Conservation (phyloP, 2,888 invertebrate species). For the Euphydryas editha region DNA sequence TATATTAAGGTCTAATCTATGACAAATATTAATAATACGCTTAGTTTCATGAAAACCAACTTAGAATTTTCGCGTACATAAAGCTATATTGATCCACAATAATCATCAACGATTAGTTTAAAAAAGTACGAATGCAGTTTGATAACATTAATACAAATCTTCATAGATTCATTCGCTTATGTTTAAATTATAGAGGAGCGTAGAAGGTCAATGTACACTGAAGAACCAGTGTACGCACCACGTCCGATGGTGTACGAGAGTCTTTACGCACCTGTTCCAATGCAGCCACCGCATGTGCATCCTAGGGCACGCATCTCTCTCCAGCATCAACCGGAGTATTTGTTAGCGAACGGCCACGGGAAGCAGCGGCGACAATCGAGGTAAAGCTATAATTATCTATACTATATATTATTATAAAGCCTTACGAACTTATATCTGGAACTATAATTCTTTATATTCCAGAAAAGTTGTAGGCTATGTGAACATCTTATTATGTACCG, state of each 20-base stretch:
- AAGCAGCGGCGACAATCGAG: conserved; percentile 72
- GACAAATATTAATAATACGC: no score
- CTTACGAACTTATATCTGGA: no score
- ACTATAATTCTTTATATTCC: no score
- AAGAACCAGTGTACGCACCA: conserved; percentile 69
- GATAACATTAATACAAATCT: no score
- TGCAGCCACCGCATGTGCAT: conserved; percentile 64
- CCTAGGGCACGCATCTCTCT: conserved; percentile 68
- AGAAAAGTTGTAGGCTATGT: no score
- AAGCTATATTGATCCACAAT: no score
- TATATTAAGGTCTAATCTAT: no score
- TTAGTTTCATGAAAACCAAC: no score
- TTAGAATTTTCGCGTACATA: no score
- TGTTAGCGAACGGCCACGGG: conserved; percentile 62
- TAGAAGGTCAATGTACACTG: conserved; percentile 71
- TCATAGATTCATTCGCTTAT: conserved; percentile 1
- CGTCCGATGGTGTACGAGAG: conserved; percentile 74
- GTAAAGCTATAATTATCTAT: conserved; percentile 45
- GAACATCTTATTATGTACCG: no score
- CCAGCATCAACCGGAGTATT: conserved; percentile 70
- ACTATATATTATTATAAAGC: neutral
- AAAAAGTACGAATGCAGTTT: no score
- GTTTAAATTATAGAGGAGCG: conserved; percentile 62
- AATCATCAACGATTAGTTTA: no score
- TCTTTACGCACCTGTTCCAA: conserved; percentile 65